Base-by-base conservation (phyloP, 2,797 vertebrate genomes). In the Xenops minutus region DNA sequence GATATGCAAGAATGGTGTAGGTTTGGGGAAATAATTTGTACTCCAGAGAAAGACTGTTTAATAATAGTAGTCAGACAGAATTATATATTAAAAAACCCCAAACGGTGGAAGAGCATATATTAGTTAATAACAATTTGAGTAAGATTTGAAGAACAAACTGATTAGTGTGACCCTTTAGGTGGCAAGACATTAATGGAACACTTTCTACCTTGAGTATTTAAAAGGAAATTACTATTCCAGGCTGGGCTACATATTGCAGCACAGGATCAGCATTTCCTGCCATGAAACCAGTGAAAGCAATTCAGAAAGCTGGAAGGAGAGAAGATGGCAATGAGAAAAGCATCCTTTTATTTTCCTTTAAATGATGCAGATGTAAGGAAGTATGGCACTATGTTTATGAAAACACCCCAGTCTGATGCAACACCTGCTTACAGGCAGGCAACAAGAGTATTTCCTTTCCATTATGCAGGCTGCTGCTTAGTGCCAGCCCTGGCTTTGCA, bases 51-150 rank as follows among this genome's bases (percentile, higher is more conserved):
- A 71, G 27, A 62, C 23, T 9, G 27, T 63, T 17, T 79, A 79
- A n/a, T 3, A 74, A 46, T 2, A 74, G 9, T 0, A 0, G 11
- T 77, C 36, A 85, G 29, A 34, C 37, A 93, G 75, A 86, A 44
- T 2, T 1, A 7, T 30, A 41, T 6, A 0, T 0, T 10, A 30
- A 64, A 72, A 27, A 18, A 30, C 15, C 15, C 9, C 16, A 37
- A 58, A 24, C 2, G 22, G 21, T n/a, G 14, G 15, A 21, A 81
- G 74, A 41, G 1, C 8, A n/a, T 9, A 6, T 44, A 24, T 58
- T 66, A 17, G 26, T 54, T 32, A 66, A 61, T 37, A 76, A 7
- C 5, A 43, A 27, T 16, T 64, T 55, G 20, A 90, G 43, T 63
- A 78, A n/a, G 7, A 44, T 61, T 64, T 71, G 37, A 81, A 71